These are phyloP conservation scores for Limosa lapponica DNA, from an alignment of 2,797 vertebrate species.

Conservation along the genomic window DNA sequence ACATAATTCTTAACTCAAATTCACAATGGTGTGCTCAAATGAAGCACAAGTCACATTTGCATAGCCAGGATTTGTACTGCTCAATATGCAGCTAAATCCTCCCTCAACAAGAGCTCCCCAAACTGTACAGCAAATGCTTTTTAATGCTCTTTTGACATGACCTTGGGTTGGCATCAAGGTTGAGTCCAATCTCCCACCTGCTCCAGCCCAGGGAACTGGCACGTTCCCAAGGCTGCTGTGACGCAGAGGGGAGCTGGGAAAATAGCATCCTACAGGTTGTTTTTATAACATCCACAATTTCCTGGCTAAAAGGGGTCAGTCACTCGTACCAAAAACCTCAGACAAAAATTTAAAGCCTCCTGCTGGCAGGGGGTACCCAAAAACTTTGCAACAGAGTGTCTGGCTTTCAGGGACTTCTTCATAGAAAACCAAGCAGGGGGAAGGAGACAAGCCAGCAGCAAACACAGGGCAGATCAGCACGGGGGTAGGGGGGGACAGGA, in stretches of 20 bases:
- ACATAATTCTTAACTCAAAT: background rate
- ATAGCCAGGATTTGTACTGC: background rate
- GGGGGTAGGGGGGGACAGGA: background rate
- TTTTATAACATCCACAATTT: background rate
- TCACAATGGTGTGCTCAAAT: background rate
- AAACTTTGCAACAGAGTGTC: background rate
- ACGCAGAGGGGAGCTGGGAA: fast-evolving
- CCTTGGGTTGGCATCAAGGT: background rate
- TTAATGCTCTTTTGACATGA: conserved; percentile 3
- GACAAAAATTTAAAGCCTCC: background rate
- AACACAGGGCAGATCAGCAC: background rate
- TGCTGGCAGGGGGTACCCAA: background rate
- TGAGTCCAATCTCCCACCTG: background rate
- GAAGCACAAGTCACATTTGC: background rate
- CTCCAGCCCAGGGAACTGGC: background rate
- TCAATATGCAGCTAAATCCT: conserved; percentile 10
- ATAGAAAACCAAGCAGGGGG: background rate
- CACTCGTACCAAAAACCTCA: background rate
- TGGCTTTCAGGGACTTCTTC: background rate
- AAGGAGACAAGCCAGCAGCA: background rate
- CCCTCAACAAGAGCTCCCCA: background rate
- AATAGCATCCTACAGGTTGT: background rate
- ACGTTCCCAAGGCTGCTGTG: background rate
- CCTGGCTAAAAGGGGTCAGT: background rate
- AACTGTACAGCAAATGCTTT: background rate